Evolutionary conservation across 2,113 vertebrate species (phyloP).

Genomic region (Leptobrachium ailaonicum): DNA sequence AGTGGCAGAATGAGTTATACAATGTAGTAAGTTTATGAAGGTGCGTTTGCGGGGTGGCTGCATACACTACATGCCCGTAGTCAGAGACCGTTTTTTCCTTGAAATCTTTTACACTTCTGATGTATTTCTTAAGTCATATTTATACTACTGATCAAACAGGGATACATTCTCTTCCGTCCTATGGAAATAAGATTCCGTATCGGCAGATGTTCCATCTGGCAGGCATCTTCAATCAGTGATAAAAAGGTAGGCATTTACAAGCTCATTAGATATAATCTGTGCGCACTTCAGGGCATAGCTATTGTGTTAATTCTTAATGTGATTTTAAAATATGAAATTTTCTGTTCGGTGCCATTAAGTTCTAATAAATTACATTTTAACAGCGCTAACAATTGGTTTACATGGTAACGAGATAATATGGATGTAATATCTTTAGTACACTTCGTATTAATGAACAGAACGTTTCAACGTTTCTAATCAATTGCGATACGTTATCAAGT

Average conservation of each 20-base stretch:
- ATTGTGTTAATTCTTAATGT: constrained; percentile 6
- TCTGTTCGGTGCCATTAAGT: neutral
- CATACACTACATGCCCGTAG: no score
- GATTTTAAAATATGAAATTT: neutral
- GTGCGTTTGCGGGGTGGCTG: no score
- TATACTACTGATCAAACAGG: no score
- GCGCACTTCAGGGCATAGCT: constrained; percentile 1
- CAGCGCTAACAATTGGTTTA: constrained; percentile 2
- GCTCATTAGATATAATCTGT: constrained; percentile 4
- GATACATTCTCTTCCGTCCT: no score
- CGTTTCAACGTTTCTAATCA: neutral
- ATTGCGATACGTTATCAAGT: neutral
- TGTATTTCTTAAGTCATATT: no score
- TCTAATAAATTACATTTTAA: constrained; percentile 10
- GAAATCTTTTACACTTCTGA: no score
- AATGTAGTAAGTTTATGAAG: no score
- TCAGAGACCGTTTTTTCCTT: no score
- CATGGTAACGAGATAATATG: constrained; percentile 5
- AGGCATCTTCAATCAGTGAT: neutral
- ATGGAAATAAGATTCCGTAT: neutral
- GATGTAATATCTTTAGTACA: neutral
- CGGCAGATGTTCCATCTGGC: neutral
- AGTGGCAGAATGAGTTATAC: no score
- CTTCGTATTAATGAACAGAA: neutral
- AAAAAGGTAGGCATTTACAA: constrained; percentile 1